Conservation (phyloP, 2,797 vertebrate genomes). For the Myotis pilosus region DNA sequence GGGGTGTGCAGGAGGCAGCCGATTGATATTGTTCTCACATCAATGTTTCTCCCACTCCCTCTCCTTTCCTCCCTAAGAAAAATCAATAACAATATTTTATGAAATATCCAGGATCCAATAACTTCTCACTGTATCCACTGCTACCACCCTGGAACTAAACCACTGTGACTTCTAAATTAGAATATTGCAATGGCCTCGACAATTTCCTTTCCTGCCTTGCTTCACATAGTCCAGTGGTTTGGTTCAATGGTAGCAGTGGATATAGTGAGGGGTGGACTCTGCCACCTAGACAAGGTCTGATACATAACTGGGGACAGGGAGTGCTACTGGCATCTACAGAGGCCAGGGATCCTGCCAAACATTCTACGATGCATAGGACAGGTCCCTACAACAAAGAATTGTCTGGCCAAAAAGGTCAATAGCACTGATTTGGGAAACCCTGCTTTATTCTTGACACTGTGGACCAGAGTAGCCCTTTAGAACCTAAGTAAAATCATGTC, state of each 20-base stretch:
- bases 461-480: background rate
- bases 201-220: background rate
- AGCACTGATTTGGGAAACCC: background rate
- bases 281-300: background rate
- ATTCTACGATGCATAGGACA: no score
- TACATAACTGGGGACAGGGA: background rate
- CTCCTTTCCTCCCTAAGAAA: background rate
- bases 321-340: background rate
- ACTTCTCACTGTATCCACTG: background rate
- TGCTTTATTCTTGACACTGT: background rate
- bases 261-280: background rate
- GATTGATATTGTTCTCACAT: no score
- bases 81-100: background rate
- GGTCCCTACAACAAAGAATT: background rate
- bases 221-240: background rate
- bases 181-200: background rate
- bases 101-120: background rate
- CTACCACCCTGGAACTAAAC: background rate
- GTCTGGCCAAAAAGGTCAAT: background rate
- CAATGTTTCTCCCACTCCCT: background rate
- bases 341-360: background rate
- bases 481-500: background rate
- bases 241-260: background rate
- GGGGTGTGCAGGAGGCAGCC: no score
- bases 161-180: background rate